These are phyloP conservation scores for Leuciscus waleckii DNA, from an alignment of 2,797 vertebrate genomes.

Conservation along the genomic window DNA sequence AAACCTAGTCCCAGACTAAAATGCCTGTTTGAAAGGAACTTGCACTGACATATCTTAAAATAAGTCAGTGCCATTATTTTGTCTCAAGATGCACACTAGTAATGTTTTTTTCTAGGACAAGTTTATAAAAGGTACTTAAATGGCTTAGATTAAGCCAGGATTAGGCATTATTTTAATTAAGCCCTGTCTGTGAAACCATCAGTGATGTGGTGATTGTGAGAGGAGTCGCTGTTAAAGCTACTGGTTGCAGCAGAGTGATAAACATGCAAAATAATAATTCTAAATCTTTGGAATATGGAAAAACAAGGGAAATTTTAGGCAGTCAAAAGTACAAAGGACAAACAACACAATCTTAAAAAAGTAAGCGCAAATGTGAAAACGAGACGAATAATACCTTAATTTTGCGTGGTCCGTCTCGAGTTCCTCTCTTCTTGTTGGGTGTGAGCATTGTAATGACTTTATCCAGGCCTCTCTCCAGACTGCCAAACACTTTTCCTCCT, in stretches of 20 bases:
- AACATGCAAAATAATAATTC: background rate
- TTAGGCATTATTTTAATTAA: too few relatives aligned
- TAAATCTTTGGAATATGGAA: background rate
- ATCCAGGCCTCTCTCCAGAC: slow-evolving; percentile 93
- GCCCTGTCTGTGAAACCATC: too few relatives aligned
- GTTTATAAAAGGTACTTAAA: too few relatives aligned
- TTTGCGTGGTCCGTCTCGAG: slow-evolving; percentile 83
- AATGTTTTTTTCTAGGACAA: too few relatives aligned
- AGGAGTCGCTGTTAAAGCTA: background rate
- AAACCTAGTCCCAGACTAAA: too few relatives aligned
- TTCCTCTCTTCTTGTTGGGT: slow-evolving; percentile 85
- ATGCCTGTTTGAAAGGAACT: too few relatives aligned
- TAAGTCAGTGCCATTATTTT: too few relatives aligned
- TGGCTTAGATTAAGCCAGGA: too few relatives aligned
- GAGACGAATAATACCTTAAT: slow-evolving; percentile 79
- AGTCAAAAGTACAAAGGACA: background rate
- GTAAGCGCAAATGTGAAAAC: background rate
- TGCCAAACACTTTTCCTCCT: slow-evolving; percentile 88
- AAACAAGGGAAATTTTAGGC: background rate
- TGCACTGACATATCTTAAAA: too few relatives aligned
- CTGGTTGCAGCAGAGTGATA: background rate
- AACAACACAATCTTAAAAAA: background rate
- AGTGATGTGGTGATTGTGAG: too few relatives aligned
- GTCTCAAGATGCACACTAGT: too few relatives aligned
- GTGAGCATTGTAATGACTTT: slow-evolving; percentile 95